phyloP scores from a whole-genome alignment of 2,888 invertebrate species.

The Netelia melanura region DNA sequence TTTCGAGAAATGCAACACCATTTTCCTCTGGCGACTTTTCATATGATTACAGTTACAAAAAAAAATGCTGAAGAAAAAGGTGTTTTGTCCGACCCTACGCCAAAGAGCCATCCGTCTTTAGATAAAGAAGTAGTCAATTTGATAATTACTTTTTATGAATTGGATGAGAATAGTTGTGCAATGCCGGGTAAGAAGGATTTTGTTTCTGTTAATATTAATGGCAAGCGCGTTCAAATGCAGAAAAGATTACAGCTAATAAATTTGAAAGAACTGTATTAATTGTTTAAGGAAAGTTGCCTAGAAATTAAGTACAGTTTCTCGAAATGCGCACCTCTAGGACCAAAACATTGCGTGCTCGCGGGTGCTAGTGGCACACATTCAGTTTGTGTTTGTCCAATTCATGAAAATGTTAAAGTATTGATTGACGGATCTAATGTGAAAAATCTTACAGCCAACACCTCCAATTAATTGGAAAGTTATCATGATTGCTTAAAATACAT shows the following conservation, averaged over 20 bases:
- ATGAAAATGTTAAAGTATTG: conserved; percentile 58
- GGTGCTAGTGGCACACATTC: conserved; percentile 52
- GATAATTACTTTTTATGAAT: too few species aligned
- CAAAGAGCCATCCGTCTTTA: too few species aligned
- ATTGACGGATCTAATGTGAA: conserved; percentile 19
- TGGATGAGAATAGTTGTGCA: conserved; percentile 41
- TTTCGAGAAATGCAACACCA: too few species aligned
- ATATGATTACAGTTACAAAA: too few species aligned
- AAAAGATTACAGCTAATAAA: conserved; percentile 50
- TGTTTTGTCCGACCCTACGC: too few species aligned
- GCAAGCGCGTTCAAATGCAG: conserved; percentile 27
- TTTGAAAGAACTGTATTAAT: conserved; percentile 46
- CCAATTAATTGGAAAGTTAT: neutral
- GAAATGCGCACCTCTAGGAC: conserved; percentile 38
- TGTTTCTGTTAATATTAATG: conserved; percentile 43
- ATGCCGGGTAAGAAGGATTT: conserved; percentile 57
- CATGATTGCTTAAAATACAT: conserved; percentile 34
- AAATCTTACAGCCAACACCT: neutral
- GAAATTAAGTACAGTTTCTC: conserved; percentile 42
- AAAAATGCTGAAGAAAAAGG: too few species aligned
- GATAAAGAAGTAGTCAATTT: too few species aligned
- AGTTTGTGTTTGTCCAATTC: conserved; percentile 51
- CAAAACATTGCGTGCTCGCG: conserved; percentile 46
- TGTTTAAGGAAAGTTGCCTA: conserved; percentile 19
- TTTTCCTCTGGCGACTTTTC: too few species aligned